Base-by-base conservation (phyloP, 1,140 invertebrate genomes). In the Lasaia peninsularis region DNA sequence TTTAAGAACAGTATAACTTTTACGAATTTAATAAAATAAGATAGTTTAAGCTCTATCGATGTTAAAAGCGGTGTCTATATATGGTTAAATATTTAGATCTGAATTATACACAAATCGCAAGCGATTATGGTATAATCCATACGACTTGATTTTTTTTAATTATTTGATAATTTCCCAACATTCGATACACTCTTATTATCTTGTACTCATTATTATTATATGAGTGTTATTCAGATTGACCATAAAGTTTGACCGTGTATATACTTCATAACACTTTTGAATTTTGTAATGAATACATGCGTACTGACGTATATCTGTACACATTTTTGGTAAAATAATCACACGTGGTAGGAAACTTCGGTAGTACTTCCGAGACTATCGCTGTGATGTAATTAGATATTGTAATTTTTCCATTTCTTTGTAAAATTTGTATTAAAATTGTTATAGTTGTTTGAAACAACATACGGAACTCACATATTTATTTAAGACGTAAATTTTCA, bases 401-500 rank as follows among this genome's bases (percentile, higher is more conserved):
- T 44, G 40, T 44, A 18, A 44, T 44, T 44, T 44, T 20, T 44
- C 18, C 40, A 44, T 20, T 44, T 44, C 18, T 44, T 44, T 44
- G 40, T 44, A 44, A 44, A 20, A 44, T 44, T 44, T 20, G 40
- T 20, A 18, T 44, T 40, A 44, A 20, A 18, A 44, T 44, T 44
- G 40, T 44, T 44, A 44, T 11, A 20, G 40, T 44, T 44, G 40
- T 44, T 44, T 16, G 16, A 44, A 44, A 44, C 18, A 18, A 21
- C 40, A 11, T 37, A 20, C 16, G 40, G 8, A 44, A 3, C 16
- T 21, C 20, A 44, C 11, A 16, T 48, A 48, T 48, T 48, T 48
- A 48, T 48, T 48, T 48, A 11, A 48, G 20, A 44, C 37, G 37
- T 48, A 48, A 24, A 24, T 28, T 28, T 28, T 21, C 44, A 48